Evolutionary conservation across 2,113 vertebrate genomes (phyloP).

Genomic region (Lonchura striata): DNA sequence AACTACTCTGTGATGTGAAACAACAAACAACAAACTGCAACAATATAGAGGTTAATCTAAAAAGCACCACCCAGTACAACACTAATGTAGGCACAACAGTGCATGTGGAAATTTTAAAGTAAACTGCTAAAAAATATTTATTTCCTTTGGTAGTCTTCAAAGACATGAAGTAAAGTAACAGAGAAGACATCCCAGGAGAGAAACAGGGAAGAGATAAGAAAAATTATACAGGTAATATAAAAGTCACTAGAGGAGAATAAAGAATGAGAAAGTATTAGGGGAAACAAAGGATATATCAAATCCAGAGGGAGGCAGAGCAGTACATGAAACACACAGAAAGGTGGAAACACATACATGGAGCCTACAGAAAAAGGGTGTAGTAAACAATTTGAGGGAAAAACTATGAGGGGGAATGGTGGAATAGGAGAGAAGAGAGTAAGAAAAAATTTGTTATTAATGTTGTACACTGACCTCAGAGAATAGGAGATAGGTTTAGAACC

Average conservation of each 20-base stretch:
- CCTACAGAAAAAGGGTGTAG: background rate
- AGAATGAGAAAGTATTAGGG: background rate
- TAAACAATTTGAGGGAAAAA: background rate
- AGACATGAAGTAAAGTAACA: background rate
- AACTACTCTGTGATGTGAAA: background rate
- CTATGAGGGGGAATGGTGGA: fast-evolving
- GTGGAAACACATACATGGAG: background rate
- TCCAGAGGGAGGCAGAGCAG: background rate
- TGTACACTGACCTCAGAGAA: background rate
- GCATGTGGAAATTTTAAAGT: background rate
- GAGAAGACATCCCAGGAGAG: background rate
- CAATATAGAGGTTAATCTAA: background rate
- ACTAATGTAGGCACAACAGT: background rate
- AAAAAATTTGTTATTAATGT: background rate
- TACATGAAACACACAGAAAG: background rate
- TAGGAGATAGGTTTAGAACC: background rate
- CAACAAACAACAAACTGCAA: background rate
- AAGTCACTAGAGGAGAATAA: background rate
- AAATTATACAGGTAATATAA: background rate
- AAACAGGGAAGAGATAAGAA: background rate
- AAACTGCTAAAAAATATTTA: background rate
- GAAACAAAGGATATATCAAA: background rate
- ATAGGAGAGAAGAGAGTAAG: background rate
- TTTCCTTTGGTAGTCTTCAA: background rate
- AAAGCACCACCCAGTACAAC: background rate